phyloP scores from a whole-genome alignment of 2,113 vertebrate genomes.

The Perognathus longimembris region DNA sequence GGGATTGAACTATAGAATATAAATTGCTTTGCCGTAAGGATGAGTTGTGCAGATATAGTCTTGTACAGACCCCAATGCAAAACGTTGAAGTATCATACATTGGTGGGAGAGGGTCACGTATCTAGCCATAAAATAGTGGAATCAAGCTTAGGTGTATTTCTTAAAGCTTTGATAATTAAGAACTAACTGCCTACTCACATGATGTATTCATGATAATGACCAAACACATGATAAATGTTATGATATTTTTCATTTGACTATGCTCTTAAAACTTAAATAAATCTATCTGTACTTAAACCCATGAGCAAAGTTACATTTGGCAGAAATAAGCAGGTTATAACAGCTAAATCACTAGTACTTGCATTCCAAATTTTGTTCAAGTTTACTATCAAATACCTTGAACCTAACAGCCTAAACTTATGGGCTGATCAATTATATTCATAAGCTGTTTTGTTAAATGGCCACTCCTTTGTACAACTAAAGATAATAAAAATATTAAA shows the following conservation, averaged over 20 bases:
- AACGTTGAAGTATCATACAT: not conserved
- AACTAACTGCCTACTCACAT: not conserved
- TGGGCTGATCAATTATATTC: too few species aligned
- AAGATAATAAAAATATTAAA: too few species aligned
- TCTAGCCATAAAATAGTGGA: not conserved
- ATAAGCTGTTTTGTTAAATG: too few species aligned
- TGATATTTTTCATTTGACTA: conserved; percentile 15
- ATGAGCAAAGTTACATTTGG: not conserved
- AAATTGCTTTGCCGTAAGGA: not conserved
- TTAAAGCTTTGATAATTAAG: conserved; percentile 35
- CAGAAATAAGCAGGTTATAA: not conserved
- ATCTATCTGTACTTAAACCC: conserved; percentile 4
- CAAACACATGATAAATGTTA: not conserved
- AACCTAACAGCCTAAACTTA: not conserved
- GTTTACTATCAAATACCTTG: not conserved
- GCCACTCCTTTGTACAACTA: too few species aligned
- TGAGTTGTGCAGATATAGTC: not conserved
- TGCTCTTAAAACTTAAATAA: not conserved
- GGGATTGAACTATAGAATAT: not conserved
- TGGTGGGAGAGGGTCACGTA: not conserved
- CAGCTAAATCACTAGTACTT: not conserved
- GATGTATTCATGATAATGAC: not conserved
- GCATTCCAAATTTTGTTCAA: not conserved
- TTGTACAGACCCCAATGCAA: not conserved
- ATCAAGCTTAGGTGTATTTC: not conserved